Evolutionary conservation across 2,113 vertebrate genomes (phyloP).

Genomic region (Catharus fuscescens): DNA sequence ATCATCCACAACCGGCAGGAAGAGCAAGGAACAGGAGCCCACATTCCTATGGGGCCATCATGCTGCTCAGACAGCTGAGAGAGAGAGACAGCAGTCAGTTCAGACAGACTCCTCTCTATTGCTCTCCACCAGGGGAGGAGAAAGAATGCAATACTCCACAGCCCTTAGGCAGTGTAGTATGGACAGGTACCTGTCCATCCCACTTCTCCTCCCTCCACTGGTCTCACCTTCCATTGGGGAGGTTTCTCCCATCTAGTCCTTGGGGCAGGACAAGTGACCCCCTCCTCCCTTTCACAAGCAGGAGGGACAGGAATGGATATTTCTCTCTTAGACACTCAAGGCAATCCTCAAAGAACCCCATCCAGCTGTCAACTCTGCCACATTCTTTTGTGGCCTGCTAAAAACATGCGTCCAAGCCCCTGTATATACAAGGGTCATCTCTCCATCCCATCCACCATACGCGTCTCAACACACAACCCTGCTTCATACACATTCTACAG

Average conservation of each 20-base stretch:
- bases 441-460: slow-evolving; percentile 59
- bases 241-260: slow-evolving; percentile 43
- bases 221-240: slow-evolving; percentile 32
- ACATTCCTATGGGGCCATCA: neutral
- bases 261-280: slow-evolving; percentile 27
- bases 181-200: slow-evolving; percentile 9
- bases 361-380: slow-evolving; percentile 44
- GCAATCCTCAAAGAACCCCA: slow-evolving; percentile 49
- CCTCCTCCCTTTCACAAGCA: slow-evolving; percentile 43
- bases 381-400: slow-evolving; percentile 18
- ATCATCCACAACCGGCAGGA: slow-evolving; percentile 52
- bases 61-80: slow-evolving; percentile 22
- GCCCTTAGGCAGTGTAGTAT: neutral
- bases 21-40: slow-evolving; percentile 53
- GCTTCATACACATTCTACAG: slow-evolving; percentile 34
- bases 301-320: slow-evolving; percentile 36
- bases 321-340: slow-evolving; percentile 61
- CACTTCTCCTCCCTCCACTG: slow-evolving; percentile 6
- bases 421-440: neutral
- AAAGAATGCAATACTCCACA: slow-evolving; percentile 29
- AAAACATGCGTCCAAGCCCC: slow-evolving; percentile 47
- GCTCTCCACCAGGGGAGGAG: slow-evolving; percentile 13
- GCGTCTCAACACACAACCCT: slow-evolving; percentile 32
- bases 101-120: slow-evolving; percentile 34
- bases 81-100: slow-evolving; percentile 22